Base-by-base conservation (phyloP, 2,888 invertebrate species). In the Dryobotodes eremita region DNA sequence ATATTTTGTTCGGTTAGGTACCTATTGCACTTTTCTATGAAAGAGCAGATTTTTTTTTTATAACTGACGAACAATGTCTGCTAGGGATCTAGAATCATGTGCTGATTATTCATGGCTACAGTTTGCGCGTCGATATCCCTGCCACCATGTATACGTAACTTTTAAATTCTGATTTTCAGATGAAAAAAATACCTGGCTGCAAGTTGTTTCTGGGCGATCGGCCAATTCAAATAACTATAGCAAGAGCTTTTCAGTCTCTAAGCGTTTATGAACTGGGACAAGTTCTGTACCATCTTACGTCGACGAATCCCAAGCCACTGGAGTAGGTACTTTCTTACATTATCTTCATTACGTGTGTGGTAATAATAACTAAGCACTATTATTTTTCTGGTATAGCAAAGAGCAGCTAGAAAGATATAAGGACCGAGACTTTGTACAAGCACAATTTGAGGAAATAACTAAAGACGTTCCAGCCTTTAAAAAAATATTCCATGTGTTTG, bases 401-500 rank as follows among this genome's bases (percentile, higher is more conserved):
- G 74, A 90, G 8, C 94, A 94, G 79, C 86, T 97, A 75, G 97
- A 97, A 88, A 94, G 87, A 84, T 97, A 96, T 84, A 97, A 96
- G 91, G 94, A 95, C 79, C 94, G 94, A 87, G 95, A 96, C 68
- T 97, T 94, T 76, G 95, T 97, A 8, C 96, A 96, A 86, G 93
- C 95, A 26, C 97, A 97, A 79, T 96, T 97, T 85, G 95, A 96
- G 74, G 96, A 96, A 85, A 96, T 97, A 61, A 96, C 93, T 2
- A 92, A 91, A 80, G 96, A 96, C 80, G 96, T 96, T 59, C 97
- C 97, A 1, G 97, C 97, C 8, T 97, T 97, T 86, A 96, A 94
- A 88, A 97, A 97, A 88, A 96, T 97, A 89, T 97, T 96, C 85
- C 96, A 96, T 84, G 97, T 96, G 75, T 96, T 97, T 84, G 97